phyloP scores from a whole-genome alignment of 1,140 invertebrate genomes.

The Eriocheir sinensis region DNA sequence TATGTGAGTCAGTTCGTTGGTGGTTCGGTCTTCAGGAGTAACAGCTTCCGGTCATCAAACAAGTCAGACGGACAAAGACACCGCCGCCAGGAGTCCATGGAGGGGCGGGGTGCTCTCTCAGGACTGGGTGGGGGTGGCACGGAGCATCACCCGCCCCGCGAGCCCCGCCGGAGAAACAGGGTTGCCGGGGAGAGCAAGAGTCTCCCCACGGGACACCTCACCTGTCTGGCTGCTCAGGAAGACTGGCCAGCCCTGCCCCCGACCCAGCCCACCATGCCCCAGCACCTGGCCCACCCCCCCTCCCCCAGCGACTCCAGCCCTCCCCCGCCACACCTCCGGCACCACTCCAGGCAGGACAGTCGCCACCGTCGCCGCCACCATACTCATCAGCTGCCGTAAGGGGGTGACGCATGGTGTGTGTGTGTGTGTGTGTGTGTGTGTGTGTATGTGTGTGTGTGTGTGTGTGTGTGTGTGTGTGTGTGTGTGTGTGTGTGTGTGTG shows the following conservation, averaged over 20 bases:
- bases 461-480: neutral
- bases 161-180: slow-evolving; percentile 40
- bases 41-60: slow-evolving; percentile 65
- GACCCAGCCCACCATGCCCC: slow-evolving; percentile 21
- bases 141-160: slow-evolving; percentile 32
- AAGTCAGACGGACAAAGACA: slow-evolving; percentile 62
- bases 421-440: neutral
- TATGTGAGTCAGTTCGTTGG: neutral
- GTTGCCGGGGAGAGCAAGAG: slow-evolving; percentile 68
- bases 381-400: slow-evolving; percentile 55
- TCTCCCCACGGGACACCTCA: slow-evolving; percentile 69
- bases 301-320: slow-evolving; percentile 35
- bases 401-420: slow-evolving; percentile 44
- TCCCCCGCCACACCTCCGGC: slow-evolving; percentile 44
- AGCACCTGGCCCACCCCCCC: no score
- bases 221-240: slow-evolving; percentile 50
- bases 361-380: slow-evolving; percentile 74
- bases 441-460: neutral
- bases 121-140: slow-evolving; percentile 49
- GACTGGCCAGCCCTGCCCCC: slow-evolving; percentile 52
- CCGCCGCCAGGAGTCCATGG: slow-evolving; percentile 55
- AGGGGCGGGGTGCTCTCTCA: slow-evolving; percentile 35
- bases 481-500: neutral
- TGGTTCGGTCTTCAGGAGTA: slow-evolving; percentile 67
- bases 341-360: slow-evolving; percentile 18